Conservation (phyloP, 2,888 invertebrate species). For the Aproaerema taeniolella region DNA sequence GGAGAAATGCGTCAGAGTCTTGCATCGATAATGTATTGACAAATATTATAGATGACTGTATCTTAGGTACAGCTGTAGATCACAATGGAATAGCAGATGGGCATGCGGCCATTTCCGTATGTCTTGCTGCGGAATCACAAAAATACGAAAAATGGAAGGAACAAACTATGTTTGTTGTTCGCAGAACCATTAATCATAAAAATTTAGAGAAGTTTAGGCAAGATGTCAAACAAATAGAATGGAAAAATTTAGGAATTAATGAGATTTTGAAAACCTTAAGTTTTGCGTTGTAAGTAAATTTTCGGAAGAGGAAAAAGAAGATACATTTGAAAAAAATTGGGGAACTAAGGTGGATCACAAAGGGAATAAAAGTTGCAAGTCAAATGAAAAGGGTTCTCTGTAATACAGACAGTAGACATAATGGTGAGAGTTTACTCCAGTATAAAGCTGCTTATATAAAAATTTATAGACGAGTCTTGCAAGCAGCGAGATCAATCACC, state of each 20-base stretch:
- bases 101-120: conserved; percentile 4
- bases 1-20: neutral
- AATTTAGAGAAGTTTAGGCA: neutral
- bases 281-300: neutral
- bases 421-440: too few relatives aligned
- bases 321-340: neutral
- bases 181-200: neutral
- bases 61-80: neutral
- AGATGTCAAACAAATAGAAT: neutral
- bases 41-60: neutral
- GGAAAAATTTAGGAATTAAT: neutral
- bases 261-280: neutral
- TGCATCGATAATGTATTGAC: conserved; percentile 12
- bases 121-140: neutral
- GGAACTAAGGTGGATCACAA: conserved; percentile 4
- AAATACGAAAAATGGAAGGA: neutral
- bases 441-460: too few relatives aligned
- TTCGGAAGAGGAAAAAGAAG: neutral
- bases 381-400: conserved; percentile 5
- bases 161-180: neutral
- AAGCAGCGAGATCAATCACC: too few relatives aligned
- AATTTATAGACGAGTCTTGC: too few relatives aligned
- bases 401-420: too few relatives aligned
- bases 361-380: conserved; percentile 6
- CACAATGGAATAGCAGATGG: conserved; percentile 13